Percentiles rank a stretch among this genome's conserved stretches.
phyloP scores from a whole-genome alignment of 1,140 invertebrate species.

The Chironomus striatipennis region DNA sequence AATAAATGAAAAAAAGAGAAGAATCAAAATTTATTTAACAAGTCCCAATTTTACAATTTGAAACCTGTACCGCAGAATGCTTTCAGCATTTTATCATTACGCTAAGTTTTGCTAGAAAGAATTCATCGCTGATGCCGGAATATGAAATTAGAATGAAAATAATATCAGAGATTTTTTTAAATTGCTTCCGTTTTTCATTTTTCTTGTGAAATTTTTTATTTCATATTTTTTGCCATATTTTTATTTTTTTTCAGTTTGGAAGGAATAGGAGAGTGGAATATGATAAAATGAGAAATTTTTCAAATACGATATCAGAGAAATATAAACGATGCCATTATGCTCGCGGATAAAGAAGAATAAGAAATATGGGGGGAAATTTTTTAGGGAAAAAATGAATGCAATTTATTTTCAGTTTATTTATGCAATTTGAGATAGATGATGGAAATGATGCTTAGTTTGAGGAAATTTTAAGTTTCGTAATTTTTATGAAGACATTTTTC shows the following conservation, averaged over 20 bases:
- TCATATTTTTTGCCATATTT: background rate
- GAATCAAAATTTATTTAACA: too few relatives aligned
- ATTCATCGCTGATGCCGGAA: background rate
- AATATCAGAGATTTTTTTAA: conserved; percentile 15
- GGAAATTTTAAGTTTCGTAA: too few relatives aligned
- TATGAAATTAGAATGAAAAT: conserved; percentile 15
- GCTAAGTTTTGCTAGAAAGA: background rate
- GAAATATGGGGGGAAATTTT: background rate
- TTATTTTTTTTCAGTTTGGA: background rate
- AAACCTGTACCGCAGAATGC: background rate
- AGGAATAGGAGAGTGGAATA: background rate
- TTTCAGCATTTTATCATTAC: conserved; percentile 3
- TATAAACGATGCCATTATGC: conserved; percentile 12
- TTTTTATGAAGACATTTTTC: too few relatives aligned
- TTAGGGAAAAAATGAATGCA: conserved; percentile 8
- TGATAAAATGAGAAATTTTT: background rate
- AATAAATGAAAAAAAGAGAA: too few relatives aligned
- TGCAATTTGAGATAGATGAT: background rate
- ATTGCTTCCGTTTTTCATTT: conserved; percentile 13
- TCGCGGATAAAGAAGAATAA: background rate
- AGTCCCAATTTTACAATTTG: too few relatives aligned
- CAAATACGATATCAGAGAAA: conserved; percentile 1
- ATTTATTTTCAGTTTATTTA: conserved; percentile 4
- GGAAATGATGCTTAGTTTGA: too few relatives aligned
- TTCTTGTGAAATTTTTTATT: background rate